Percentiles rank a stretch among this genome's conserved stretches.
Evolutionary conservation across 2,888 invertebrate species (phyloP).

Genomic region (Chymomyza procnemis): DNA sequence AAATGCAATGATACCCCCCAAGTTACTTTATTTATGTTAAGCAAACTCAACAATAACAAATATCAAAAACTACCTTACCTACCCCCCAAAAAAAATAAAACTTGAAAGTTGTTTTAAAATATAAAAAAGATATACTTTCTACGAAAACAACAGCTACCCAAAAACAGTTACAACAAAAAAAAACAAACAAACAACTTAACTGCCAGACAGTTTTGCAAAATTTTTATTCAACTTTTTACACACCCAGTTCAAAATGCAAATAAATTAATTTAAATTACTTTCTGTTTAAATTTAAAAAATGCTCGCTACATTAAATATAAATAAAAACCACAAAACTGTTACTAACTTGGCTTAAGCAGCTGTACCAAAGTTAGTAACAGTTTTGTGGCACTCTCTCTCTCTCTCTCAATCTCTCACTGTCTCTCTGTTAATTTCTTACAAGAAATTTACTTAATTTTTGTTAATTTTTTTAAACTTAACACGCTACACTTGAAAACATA

Average conservation of each 20-base stretch:
- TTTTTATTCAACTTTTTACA: constrained; percentile 53
- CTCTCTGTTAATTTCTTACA: not conserved
- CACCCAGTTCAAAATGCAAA: constrained; percentile 79
- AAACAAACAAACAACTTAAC: constrained; percentile 36
- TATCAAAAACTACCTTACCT: constrained; percentile 7
- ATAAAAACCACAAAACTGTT: constrained; percentile 29
- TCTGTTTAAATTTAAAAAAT: constrained; percentile 1
- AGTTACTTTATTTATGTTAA: constrained; percentile 5
- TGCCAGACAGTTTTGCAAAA: constrained; percentile 45
- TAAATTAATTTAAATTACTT: constrained; percentile 33
- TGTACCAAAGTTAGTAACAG: not conserved
- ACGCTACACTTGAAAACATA: constrained; percentile 39
- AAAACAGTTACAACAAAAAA: constrained; percentile 39
- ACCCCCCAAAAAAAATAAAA: constrained; percentile 8
- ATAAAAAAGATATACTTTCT: constrained; percentile 19
- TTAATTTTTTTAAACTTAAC: constrained; percentile 30
- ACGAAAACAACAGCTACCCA: constrained; percentile 41
- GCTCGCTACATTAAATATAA: constrained; percentile 19
- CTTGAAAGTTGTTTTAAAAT: not conserved
- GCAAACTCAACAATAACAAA: not conserved
- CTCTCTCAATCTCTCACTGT: too few species aligned
- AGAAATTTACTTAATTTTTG: constrained; percentile 20
- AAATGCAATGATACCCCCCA: constrained; percentile 17
- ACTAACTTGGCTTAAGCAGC: not conserved
- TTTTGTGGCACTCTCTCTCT: not conserved